phyloP scores from a whole-genome alignment of 2,113 vertebrate genomes.

The Ahaetulla prasina region DNA sequence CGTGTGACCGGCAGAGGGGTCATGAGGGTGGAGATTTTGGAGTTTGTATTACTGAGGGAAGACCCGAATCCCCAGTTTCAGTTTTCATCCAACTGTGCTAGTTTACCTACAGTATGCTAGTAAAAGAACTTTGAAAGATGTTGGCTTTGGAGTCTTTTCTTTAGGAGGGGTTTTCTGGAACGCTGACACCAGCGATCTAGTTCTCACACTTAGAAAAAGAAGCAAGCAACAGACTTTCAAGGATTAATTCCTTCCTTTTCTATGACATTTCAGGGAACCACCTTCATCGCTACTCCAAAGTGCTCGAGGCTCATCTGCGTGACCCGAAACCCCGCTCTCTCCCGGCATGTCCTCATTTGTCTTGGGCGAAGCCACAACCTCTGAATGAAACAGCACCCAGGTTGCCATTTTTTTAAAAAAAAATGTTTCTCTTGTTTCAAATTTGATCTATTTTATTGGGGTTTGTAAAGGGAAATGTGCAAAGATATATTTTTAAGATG shows the following conservation, averaged over 20 bases:
- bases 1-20: no score
- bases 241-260: constrained; percentile 21
- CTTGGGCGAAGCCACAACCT: constrained; percentile 98
- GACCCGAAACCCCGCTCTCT: constrained; percentile 91
- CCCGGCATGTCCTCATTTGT: constrained; percentile 94
- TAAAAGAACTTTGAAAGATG: no score
- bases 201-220: background rate
- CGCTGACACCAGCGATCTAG: no score
- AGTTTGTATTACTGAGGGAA: no score
- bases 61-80: no score
- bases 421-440: background rate
- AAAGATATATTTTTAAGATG: background rate
- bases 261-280: constrained; percentile 82
- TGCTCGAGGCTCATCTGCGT: constrained; percentile 89
- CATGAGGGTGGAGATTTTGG: no score
- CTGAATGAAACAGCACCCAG: constrained; percentile 96
- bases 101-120: no score
- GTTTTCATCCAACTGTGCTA: no score
- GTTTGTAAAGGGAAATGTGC: background rate
- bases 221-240: background rate
- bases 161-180: no score
- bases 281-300: constrained; percentile 96
- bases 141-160: no score
- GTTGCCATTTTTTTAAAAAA: constrained; percentile 62
- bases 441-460: no score